A percentile compares a stretch with the other conserved stretches of the same genome.
phyloP scores from a whole-genome alignment of 2,797 vertebrate genomes.

The Pelodytes ibericus region DNA sequence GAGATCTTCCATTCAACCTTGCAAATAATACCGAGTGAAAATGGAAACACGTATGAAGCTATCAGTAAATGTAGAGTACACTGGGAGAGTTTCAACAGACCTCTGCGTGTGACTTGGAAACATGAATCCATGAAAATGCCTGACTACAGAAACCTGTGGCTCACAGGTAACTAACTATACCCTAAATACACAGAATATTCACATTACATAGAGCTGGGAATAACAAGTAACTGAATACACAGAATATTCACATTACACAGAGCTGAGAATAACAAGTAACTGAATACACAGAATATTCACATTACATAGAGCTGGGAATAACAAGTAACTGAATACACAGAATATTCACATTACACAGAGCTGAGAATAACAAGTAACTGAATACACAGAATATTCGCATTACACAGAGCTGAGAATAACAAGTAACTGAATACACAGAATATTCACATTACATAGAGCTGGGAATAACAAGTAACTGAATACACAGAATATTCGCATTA shows the following conservation, averaged over 20 bases:
- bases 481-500: background rate
- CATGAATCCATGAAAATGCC: slow-evolving; percentile 10
- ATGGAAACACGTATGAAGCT: slow-evolving; percentile 16
- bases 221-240: background rate
- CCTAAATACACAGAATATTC: background rate
- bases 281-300: background rate
- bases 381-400: background rate
- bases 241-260: background rate
- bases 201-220: background rate
- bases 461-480: background rate
- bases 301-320: background rate
- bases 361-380: background rate
- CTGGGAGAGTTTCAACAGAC: background rate
- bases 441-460: background rate
- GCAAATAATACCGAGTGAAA: slow-evolving; percentile 15
- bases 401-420: background rate
- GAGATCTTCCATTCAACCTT: background rate
- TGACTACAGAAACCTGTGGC: background rate
- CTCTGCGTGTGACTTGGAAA: slow-evolving; percentile 16
- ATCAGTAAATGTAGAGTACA: slow-evolving; percentile 13
- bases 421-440: background rate
- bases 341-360: background rate
- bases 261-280: background rate
- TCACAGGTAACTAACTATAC: too few species aligned
- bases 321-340: background rate